Percentiles rank a stretch among this genome's conserved stretches.
Conservation (phyloP, 2,113 vertebrate genomes). For the Poecilia latipinna region DNA sequence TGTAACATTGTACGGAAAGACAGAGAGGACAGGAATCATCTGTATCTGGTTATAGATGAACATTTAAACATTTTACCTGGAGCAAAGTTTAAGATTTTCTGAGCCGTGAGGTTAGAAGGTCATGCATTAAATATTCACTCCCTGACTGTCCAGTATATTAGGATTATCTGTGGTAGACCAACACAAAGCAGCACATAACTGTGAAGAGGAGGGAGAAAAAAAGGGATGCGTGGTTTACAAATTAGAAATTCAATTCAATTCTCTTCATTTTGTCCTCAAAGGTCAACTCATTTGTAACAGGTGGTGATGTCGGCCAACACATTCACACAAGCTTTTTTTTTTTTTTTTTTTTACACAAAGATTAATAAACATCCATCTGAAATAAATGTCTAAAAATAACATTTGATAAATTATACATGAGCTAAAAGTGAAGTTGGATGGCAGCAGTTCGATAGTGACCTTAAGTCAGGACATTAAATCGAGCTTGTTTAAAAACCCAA, state of each 20-base stretch:
- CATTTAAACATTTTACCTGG: background rate
- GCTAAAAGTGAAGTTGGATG: too few relatives aligned
- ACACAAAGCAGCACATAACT: background rate
- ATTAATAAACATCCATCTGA: too few relatives aligned
- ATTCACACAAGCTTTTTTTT: too few relatives aligned
- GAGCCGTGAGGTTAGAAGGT: background rate
- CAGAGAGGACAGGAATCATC: background rate
- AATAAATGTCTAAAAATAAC: too few relatives aligned
- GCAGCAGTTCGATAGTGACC: too few relatives aligned
- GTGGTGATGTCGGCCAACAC: too few relatives aligned
- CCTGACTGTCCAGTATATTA: background rate
- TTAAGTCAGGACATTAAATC: too few relatives aligned
- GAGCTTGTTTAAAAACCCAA: too few relatives aligned
- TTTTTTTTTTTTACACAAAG: too few relatives aligned
- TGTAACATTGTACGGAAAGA: background rate
- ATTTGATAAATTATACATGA: too few relatives aligned
- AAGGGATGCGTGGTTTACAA: background rate
- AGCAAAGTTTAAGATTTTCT: background rate
- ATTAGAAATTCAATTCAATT: background rate
- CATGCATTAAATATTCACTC: background rate
- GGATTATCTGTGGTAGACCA: background rate
- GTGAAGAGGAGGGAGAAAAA: background rate
- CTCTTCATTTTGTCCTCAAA: too few relatives aligned
- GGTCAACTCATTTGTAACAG: too few relatives aligned
- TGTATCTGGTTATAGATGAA: background rate